phyloP scores from a whole-genome alignment of 2,113 vertebrate species.

The Ceyx melanurus region DNA sequence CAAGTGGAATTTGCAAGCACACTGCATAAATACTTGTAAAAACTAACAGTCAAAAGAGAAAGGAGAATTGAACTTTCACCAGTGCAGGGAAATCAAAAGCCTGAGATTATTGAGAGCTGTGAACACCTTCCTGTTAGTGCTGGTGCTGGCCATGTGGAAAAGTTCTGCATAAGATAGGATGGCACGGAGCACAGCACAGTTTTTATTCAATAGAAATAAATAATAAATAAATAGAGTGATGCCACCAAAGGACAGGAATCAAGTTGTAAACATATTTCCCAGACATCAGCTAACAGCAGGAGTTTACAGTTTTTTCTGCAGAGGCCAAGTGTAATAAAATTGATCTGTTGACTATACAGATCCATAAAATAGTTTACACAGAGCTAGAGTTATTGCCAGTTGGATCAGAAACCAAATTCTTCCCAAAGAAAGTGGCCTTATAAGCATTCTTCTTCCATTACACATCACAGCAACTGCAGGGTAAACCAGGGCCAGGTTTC shows the following conservation, averaged over 20 bases:
- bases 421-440: slow-evolving; percentile 14
- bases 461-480: neutral
- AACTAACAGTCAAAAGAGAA: neutral
- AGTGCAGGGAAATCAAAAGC: neutral
- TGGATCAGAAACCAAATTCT: slow-evolving; percentile 45
- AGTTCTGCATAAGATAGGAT: slow-evolving; percentile 15
- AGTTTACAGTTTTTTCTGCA: slow-evolving; percentile 50
- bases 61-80: neutral
- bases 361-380: slow-evolving; percentile 54
- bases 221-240: slow-evolving; percentile 2
- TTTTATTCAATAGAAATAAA: slow-evolving; percentile 3
- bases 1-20: neutral
- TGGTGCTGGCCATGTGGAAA: neutral
- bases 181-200: neutral
- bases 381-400: slow-evolving; percentile 16
- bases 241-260: slow-evolving; percentile 39
- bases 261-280: slow-evolving; percentile 56
- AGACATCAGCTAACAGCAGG: slow-evolving; percentile 46
- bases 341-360: slow-evolving; percentile 64
- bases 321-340: slow-evolving; percentile 63
- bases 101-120: slow-evolving; percentile 17
- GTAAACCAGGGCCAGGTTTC: neutral
- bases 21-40: neutral
- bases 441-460: slow-evolving; percentile 27
- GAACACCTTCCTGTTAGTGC: slow-evolving; percentile 37